Evolutionary conservation across 35 echinoderm and acorn worm species (phyloP).

Genomic region (Hemicentrotus pulcherrimus): DNA sequence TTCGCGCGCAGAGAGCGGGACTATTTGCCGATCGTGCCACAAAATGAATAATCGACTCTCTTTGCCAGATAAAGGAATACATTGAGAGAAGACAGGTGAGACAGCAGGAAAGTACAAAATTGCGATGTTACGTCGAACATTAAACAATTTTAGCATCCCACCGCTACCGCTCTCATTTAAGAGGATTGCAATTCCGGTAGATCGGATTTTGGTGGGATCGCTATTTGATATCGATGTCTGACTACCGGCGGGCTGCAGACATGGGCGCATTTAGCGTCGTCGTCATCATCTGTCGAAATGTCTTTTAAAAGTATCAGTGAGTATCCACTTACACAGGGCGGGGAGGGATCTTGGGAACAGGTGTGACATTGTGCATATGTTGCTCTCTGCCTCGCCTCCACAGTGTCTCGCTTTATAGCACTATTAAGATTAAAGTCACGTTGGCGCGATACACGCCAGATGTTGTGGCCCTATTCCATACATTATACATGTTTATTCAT

Average conservation of each 20-base stretch:
- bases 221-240: not conserved
- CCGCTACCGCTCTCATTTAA: not conserved
- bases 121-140: not conserved
- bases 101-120: not conserved
- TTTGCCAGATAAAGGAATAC: not conserved
- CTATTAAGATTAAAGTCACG: not conserved
- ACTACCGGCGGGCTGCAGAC: not conserved
- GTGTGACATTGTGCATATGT: not conserved
- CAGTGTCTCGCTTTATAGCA: not conserved
- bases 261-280: not conserved
- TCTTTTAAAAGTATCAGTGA: not conserved
- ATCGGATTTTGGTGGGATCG: not conserved
- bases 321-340: not conserved
- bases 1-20: not conserved
- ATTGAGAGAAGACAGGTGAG: not conserved
- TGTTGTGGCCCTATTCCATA: not conserved
- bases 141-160: not conserved
- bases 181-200: not conserved
- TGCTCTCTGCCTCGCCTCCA: not conserved
- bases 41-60: not conserved
- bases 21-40: not conserved
- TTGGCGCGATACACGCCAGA: not conserved
- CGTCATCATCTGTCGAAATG: not conserved
- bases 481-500: not conserved
- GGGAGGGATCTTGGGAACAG: not conserved